Conservation (phyloP, 2,888 invertebrate genomes). For the Nephrotoma guestfalica region DNA sequence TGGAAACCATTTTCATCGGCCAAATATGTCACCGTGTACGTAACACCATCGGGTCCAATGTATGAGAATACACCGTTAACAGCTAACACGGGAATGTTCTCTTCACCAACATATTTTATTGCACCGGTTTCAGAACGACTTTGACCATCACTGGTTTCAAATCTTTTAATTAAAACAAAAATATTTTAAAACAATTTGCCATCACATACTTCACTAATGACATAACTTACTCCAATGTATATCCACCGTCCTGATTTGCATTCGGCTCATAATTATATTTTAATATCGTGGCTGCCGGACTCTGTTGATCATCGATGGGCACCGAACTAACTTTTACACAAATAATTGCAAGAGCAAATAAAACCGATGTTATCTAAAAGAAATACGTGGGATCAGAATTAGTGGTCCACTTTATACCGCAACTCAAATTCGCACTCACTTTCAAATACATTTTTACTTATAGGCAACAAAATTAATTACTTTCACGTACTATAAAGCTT, state of each 20-base stretch:
- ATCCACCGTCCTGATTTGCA: background rate
- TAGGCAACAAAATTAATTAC: too few relatives aligned
- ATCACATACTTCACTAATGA: background rate
- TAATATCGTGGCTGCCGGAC: background rate
- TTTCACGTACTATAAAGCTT: too few relatives aligned
- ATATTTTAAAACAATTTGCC: background rate
- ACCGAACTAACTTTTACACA: background rate
- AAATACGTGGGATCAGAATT: too few relatives aligned
- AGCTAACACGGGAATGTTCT: background rate
- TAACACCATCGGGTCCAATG: slow-evolving; percentile 41
- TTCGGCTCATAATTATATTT: background rate
- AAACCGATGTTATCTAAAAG: background rate
- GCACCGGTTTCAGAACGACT: background rate
- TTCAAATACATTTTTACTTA: background rate
- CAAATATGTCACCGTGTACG: slow-evolving; percentile 37
- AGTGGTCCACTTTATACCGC: too few relatives aligned
- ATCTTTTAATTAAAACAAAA: background rate
- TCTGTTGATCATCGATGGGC: background rate
- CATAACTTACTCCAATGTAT: background rate
- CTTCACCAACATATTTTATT: background rate
- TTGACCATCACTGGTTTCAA: background rate
- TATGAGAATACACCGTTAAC: slow-evolving; percentile 29
- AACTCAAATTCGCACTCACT: background rate
- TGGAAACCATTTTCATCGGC: slow-evolving; percentile 36
- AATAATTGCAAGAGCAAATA: background rate